These are phyloP conservation scores for Hippocampus barbouri DNA, from an alignment of 2,113 vertebrate genomes.

Conservation along the genomic window DNA sequence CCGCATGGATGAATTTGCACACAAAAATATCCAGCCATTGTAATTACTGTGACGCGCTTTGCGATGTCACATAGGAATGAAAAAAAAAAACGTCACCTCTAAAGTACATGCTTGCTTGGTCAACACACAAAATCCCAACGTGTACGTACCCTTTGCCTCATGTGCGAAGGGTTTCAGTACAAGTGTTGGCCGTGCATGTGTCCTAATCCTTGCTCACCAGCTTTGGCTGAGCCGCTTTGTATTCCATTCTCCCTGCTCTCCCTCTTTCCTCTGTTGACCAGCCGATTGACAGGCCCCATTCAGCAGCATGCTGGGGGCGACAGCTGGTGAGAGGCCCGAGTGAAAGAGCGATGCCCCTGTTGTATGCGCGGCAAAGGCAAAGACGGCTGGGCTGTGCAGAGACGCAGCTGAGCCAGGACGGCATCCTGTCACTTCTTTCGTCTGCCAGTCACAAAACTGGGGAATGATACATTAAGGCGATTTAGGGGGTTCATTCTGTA, in stretches of 20 bases:
- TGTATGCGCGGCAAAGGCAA: conserved; percentile 30
- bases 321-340: conserved; percentile 89
- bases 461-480: neutral
- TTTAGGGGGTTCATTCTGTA: neutral
- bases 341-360: conserved; percentile 78
- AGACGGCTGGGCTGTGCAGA: conserved; percentile 10
- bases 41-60: neutral
- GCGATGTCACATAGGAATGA: neutral
- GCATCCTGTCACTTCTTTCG: neutral
- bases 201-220: conserved; percentile 80
- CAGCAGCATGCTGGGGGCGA: conserved; percentile 88
- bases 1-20: conserved; percentile 48
- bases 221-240: conserved; percentile 62
- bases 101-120: neutral
- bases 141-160: neutral
- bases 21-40: conserved; percentile 5
- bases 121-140: neutral
- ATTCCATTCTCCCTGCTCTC: conserved; percentile 25
- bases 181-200: conserved; percentile 89
- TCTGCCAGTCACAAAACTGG: neutral
- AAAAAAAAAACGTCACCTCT: neutral
- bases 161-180: conserved; percentile 72
- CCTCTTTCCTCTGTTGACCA: conserved; percentile 69
- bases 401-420: conserved; percentile 45
- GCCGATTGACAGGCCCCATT: conserved; percentile 95